Evolutionary conservation across 1,140 invertebrate species (phyloP), one percentile per base, ranked within the genome.

Genomic region (Magallana gigas): DNA sequence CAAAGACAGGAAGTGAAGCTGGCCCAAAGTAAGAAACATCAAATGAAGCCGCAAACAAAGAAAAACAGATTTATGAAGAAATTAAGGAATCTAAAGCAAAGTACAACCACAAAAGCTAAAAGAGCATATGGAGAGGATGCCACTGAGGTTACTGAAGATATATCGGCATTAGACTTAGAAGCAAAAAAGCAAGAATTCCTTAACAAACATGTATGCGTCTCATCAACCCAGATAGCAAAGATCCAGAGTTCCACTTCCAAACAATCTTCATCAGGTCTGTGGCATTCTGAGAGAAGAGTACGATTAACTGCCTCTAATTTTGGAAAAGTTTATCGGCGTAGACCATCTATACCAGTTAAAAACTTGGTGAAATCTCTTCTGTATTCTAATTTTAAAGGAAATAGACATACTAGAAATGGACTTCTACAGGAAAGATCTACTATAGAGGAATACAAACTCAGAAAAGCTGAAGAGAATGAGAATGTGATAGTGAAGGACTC

Each of bases 221-320:
- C 71, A 5, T 57, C 76, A 4, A 12, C 12, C 48, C 57, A 86
- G 18, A 36, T 7, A 36, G 14, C 29, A n/a, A 16, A 82, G n/a
- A 86, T 86, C 56, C 23, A 29, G 14, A 12, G 7, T 57, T 58
- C 81, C 11, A 83, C 86, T 12, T 16, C 11, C 18, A 11, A 58
- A 23, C 86, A 87, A 71, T 83, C 86, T 8, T 11, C 14, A 2
- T 84, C 81, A 58, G 81, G 48, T 8, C 14, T 84, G 14, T 87
- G 86, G 60, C 16, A 84, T 7, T 57, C 14, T 9, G 81, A 87
- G 58, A 84, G 85, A 57, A 36, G 36, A 36, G 3, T 1, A 87
- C n/a, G 57, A 84, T 84, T 87, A 36, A 87, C 87, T 23, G 62
- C 87, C 36, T 87, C 87, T 2, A 87, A 84, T 60, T 87, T 87